Conservation (phyloP, 2,888 invertebrate genomes). For the Plemyria rubiginata region DNA sequence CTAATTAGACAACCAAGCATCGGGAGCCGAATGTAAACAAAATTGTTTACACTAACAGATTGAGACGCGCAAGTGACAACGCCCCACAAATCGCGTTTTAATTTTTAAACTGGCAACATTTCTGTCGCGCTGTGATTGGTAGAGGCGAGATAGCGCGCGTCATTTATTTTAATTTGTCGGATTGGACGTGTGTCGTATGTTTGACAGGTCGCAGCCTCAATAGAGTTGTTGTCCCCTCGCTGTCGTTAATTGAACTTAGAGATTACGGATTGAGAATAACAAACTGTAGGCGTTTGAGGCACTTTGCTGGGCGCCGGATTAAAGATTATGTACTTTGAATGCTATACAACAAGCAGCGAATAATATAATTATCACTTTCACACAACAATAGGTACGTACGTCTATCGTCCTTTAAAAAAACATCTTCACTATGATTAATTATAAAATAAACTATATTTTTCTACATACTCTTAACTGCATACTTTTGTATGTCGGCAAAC, state of each 20-base stretch:
- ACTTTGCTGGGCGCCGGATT: slow-evolving; percentile 20
- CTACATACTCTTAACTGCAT: too few species aligned
- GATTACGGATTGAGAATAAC: slow-evolving; percentile 42
- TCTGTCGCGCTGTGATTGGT: slow-evolving; percentile 60
- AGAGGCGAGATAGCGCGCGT: slow-evolving; percentile 66
- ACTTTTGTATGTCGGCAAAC: not conserved
- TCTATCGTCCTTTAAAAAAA: too few species aligned
- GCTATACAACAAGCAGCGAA: not conserved
- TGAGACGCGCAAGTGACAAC: slow-evolving; percentile 56
- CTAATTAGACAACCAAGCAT: slow-evolving; percentile 43
- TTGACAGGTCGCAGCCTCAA: slow-evolving; percentile 46
- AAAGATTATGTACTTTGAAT: slow-evolving; percentile 4
- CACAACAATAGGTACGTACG: too few species aligned
- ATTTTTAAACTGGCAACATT: slow-evolving; percentile 81
- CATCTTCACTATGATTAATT: too few species aligned
- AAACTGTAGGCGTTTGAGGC: slow-evolving; percentile 32
- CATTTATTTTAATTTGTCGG: slow-evolving; percentile 82
- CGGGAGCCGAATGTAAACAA: slow-evolving; percentile 71
- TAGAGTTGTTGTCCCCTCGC: slow-evolving; percentile 40
- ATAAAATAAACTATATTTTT: too few species aligned
- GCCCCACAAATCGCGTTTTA: slow-evolving; percentile 76
- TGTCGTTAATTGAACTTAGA: slow-evolving; percentile 45
- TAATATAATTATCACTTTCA: too few species aligned
- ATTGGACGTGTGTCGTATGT: slow-evolving; percentile 54
- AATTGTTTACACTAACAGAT: slow-evolving; percentile 75